phyloP scores from a whole-genome alignment of 2,113 vertebrate species.

The Macrotus californicus region DNA sequence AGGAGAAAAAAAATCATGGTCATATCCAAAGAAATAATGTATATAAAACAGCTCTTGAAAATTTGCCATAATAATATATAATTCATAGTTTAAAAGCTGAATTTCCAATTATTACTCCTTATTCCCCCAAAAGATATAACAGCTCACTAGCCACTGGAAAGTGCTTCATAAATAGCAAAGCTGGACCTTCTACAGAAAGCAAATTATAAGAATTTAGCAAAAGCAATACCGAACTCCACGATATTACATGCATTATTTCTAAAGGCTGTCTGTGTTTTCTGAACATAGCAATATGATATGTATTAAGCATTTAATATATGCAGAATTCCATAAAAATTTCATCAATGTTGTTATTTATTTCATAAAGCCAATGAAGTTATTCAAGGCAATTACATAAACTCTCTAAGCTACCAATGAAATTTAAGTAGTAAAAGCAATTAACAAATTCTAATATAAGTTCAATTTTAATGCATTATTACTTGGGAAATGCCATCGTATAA shows the following conservation, averaged over 20 bases:
- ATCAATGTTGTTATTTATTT: neutral
- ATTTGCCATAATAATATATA: neutral
- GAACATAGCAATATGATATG: neutral
- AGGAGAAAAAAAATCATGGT: neutral
- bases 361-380: neutral
- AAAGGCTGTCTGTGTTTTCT: neutral
- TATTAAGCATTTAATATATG: neutral
- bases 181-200: neutral
- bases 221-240: neutral
- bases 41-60: neutral
- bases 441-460: neutral
- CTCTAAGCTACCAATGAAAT: neutral
- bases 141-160: neutral
- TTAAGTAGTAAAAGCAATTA: neutral
- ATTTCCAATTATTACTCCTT: neutral
- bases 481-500: neutral
- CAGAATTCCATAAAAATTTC: neutral
- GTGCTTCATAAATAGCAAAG: neutral
- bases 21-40: neutral
- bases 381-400: neutral
- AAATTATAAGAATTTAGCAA: neutral
- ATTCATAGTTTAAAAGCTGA: neutral
- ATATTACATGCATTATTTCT: neutral
- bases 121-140: neutral
- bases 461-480: neutral